Percentiles rank a stretch among this genome's conserved stretches.
Evolutionary conservation across 2,113 vertebrate species (phyloP).

Genomic region (Entelurus aequoreus): DNA sequence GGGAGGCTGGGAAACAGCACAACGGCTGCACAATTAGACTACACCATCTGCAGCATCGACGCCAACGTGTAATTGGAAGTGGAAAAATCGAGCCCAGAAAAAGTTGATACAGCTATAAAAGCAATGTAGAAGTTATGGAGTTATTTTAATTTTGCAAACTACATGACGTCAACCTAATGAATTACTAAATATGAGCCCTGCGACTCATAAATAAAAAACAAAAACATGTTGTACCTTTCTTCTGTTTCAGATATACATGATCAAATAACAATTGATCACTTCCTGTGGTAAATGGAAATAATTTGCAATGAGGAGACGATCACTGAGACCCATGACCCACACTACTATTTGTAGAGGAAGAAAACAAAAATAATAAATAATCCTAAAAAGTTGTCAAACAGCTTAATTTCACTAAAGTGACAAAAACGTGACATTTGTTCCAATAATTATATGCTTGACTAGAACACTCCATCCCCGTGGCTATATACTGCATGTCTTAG

Average conservation of each 20-base stretch:
- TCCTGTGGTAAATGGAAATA: background rate
- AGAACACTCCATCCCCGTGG: too few relatives aligned
- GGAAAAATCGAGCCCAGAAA: conserved; percentile 10
- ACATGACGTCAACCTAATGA: background rate
- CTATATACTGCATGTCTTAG: too few relatives aligned
- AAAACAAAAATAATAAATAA: too few relatives aligned
- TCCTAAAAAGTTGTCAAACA: too few relatives aligned
- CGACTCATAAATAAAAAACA: background rate
- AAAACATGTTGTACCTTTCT: background rate
- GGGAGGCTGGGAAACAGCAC: conserved; percentile 32
- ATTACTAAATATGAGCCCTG: background rate
- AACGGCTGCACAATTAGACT: conserved; percentile 58
- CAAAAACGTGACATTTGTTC: too few relatives aligned
- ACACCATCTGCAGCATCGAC: conserved; percentile 55
- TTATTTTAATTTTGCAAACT: conserved; percentile 14
- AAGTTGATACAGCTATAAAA: conserved; percentile 5
- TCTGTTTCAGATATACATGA: background rate
- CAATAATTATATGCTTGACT: too few relatives aligned
- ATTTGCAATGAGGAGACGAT: too few relatives aligned
- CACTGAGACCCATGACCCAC: too few relatives aligned
- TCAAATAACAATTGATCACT: background rate
- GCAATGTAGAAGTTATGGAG: conserved; percentile 1
- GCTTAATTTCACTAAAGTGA: too few relatives aligned
- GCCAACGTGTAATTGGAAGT: conserved; percentile 25
- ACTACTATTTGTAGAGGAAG: too few relatives aligned